phyloP scores from a whole-genome alignment of 2,888 invertebrate genomes.

The Entomobrya proxima region DNA sequence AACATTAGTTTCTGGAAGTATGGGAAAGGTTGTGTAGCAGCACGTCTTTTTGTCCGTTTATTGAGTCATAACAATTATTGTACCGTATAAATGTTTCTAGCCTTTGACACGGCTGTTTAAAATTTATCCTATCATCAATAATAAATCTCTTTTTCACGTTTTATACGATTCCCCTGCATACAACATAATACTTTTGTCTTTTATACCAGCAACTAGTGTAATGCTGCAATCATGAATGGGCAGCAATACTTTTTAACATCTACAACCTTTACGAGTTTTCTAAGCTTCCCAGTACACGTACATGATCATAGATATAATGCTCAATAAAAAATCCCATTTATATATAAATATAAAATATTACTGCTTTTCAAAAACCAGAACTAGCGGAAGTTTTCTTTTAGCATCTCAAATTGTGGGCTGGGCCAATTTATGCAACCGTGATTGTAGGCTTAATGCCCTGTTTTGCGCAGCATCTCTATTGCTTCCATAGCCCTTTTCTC shows the following conservation, averaged over 20 bases:
- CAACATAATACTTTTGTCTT: no score
- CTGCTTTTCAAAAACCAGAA: background rate
- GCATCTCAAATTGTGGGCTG: conserved; percentile 43
- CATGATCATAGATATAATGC: no score
- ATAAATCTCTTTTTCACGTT: conserved; percentile 52
- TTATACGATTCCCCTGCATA: background rate
- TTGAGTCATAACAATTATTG: conserved; percentile 60
- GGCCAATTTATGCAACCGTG: conserved; percentile 64
- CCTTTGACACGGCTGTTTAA: conserved; percentile 39
- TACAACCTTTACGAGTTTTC: no score
- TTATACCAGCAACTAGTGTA: no score
- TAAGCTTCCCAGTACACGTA: no score
- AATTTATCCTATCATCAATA: conserved; percentile 28
- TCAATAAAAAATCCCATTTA: background rate
- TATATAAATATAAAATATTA: background rate
- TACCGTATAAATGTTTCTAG: conserved; percentile 28
- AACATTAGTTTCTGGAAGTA: conserved; percentile 32
- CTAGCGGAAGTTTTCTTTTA: conserved; percentile 45
- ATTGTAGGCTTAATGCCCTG: conserved; percentile 52
- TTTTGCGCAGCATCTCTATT: conserved; percentile 24
- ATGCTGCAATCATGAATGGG: no score
- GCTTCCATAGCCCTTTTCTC: background rate
- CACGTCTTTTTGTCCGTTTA: background rate
- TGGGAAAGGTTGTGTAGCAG: background rate
- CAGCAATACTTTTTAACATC: no score